Percentiles rank a stretch among this genome's conserved stretches.
These are phyloP conservation scores for Crepidodera aurea DNA, from an alignment of 2,888 invertebrate species.

Conservation along the genomic window DNA sequence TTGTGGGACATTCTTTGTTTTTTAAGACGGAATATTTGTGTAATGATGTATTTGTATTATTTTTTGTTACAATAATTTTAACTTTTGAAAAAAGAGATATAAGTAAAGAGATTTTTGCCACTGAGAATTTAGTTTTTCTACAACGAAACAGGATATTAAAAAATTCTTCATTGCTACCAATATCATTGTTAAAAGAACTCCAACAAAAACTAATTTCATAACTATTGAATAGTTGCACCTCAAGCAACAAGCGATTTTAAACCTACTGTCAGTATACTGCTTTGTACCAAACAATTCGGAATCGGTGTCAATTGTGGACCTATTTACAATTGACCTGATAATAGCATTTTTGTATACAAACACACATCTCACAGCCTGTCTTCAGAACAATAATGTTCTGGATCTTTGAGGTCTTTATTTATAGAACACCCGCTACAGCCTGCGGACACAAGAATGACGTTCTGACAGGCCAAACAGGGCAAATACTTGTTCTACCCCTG, in stretches of 20 bases:
- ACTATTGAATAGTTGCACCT: constrained; percentile 5
- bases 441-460: constrained; percentile 39
- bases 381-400: constrained; percentile 49
- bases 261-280: not conserved
- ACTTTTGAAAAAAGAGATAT: no score
- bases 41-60: no score
- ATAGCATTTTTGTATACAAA: constrained; percentile 59
- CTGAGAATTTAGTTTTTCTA: no score
- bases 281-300: constrained; percentile 29
- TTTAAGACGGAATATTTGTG: no score
- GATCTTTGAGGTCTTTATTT: constrained; percentile 41
- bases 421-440: constrained; percentile 42
- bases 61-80: no score
- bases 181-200: constrained; percentile 7
- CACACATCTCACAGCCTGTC: constrained; percentile 53
- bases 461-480: constrained; percentile 41
- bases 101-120: no score
- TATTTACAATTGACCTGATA: constrained; percentile 56
- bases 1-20: not conserved
- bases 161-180: not conserved
- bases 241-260: constrained; percentile 6
- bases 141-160: not conserved
- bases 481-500: constrained; percentile 48
- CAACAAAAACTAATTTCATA: constrained; percentile 7
- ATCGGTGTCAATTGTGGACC: constrained; percentile 33